A percentile compares a stretch with the other conserved stretches of the same genome.
Conservation (phyloP, 2,113 vertebrate genomes). For the Polypterus bichir region DNA sequence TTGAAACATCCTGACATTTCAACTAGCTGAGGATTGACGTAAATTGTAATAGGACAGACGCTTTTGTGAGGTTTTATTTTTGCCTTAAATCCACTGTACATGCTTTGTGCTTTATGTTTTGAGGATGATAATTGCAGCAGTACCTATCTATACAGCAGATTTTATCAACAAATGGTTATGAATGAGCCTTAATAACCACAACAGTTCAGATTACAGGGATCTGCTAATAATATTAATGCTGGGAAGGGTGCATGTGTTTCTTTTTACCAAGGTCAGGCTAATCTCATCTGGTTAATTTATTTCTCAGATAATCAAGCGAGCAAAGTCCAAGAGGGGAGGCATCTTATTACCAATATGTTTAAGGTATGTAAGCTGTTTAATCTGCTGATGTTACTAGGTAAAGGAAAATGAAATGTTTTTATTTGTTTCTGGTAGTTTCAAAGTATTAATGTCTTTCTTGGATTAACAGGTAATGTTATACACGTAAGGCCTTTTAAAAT, state of each 20-base stretch:
- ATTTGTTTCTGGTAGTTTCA: too few relatives aligned
- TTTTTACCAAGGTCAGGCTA: neutral
- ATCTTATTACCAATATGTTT: too few relatives aligned
- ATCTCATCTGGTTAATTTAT: neutral
- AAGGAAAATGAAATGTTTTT: too few relatives aligned
- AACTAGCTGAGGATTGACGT: conserved; percentile 38
- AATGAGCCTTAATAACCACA: conserved; percentile 2
- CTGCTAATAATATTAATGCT: neutral
- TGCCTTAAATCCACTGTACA: too few relatives aligned
- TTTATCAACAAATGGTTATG: neutral
- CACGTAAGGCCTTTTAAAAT: too few relatives aligned
- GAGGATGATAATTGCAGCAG: neutral
- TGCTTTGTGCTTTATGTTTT: neutral
- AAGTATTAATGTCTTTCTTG: too few relatives aligned
- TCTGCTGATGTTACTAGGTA: too few relatives aligned
- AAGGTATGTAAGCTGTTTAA: too few relatives aligned
- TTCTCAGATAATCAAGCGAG: neutral
- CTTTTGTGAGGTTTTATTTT: conserved; percentile 24
- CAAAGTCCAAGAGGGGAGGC: too few relatives aligned
- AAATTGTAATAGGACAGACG: conserved; percentile 32
- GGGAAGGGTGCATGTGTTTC: neutral
- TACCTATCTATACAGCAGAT: neutral
- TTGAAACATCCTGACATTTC: conserved; percentile 47
- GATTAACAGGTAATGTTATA: too few relatives aligned
- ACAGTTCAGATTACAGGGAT: conserved; percentile 1